Conservation (phyloP, 2,888 invertebrate genomes). For the Sycophila texana region DNA sequence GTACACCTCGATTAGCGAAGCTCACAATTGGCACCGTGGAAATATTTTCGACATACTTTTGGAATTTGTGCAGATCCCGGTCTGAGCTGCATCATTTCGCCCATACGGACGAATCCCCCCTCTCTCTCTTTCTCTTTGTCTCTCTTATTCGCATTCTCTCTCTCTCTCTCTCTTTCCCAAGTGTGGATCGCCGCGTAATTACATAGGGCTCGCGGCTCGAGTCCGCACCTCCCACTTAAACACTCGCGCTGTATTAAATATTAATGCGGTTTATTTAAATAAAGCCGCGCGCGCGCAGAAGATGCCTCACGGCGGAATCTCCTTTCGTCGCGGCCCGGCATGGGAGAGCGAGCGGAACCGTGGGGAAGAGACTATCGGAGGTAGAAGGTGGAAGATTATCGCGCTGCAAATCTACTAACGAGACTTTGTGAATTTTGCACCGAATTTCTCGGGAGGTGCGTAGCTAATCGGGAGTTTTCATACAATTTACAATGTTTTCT, state of each 20-base stretch:
- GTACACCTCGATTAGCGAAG: too few species aligned
- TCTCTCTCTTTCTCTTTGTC: slow-evolving; percentile 52
- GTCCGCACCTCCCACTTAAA: slow-evolving; percentile 69
- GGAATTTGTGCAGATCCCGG: slow-evolving; percentile 5
- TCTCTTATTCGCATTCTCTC: slow-evolving; percentile 53
- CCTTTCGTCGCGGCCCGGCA: slow-evolving; percentile 36
- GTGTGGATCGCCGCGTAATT: slow-evolving; percentile 69
- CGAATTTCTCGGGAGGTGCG: slow-evolving; percentile 26
- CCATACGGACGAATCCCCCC: neutral
- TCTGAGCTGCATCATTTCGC: slow-evolving; percentile 27
- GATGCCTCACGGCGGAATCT: slow-evolving; percentile 53
- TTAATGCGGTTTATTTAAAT: slow-evolving; percentile 72
- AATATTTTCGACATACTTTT: slow-evolving; percentile 11
- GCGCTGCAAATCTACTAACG: slow-evolving; percentile 61
- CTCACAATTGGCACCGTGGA: neutral
- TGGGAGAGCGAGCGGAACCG: slow-evolving; percentile 16
- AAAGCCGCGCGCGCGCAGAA: slow-evolving; percentile 61
- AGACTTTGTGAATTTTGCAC: slow-evolving; percentile 58
- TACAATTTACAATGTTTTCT: too few species aligned
- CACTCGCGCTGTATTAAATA: slow-evolving; percentile 70
- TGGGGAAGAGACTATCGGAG: slow-evolving; percentile 26
- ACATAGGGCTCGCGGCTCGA: slow-evolving; percentile 67
- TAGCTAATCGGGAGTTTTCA: too few species aligned
- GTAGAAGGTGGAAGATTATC: slow-evolving; percentile 53
- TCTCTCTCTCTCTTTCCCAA: slow-evolving; percentile 51